Evolutionary conservation across 2,797 vertebrate species (phyloP).

Genomic region (Oryzias sinensis): DNA sequence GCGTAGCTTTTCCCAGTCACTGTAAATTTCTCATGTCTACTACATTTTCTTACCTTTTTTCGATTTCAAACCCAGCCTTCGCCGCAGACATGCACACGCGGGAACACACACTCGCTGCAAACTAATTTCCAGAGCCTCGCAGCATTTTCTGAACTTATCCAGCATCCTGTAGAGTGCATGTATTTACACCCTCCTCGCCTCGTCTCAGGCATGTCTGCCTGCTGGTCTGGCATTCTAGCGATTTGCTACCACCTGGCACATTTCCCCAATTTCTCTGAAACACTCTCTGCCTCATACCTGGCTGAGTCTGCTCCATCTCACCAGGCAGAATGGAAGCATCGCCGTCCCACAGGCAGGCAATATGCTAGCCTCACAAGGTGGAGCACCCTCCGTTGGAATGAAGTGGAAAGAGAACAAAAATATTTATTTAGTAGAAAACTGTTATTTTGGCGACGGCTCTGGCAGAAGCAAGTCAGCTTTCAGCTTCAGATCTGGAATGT

Average conservation of each 20-base stretch:
- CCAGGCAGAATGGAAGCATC: constrained; percentile 22
- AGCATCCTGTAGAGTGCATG: constrained; percentile 46
- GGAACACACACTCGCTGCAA: not conserved
- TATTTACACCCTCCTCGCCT: constrained; percentile 46
- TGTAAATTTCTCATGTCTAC: not conserved
- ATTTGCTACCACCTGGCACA: constrained; percentile 61
- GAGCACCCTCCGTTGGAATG: constrained; percentile 17
- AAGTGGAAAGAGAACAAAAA: not conserved
- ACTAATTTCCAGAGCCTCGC: constrained; percentile 14
- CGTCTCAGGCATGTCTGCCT: constrained; percentile 50
- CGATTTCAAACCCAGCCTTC: not conserved
- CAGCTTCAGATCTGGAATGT: not conserved
- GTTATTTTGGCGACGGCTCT: not conserved
- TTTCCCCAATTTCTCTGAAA: constrained; percentile 35
- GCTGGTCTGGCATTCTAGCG: constrained; percentile 49
- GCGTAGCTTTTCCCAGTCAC: constrained; percentile 4
- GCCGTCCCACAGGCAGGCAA: constrained; percentile 40
- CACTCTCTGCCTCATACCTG: constrained; percentile 38
- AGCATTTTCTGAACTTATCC: constrained; percentile 28
- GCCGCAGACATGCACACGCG: not conserved
- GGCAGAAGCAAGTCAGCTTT: not conserved
- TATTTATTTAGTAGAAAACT: constrained; percentile 7
- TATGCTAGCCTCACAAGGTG: constrained; percentile 30
- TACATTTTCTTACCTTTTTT: no score
- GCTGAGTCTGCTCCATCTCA: constrained; percentile 35